Evolutionary conservation across 64 coral and sea anemone species (phyloP).

Genomic region (Astreopora myriophthalma): DNA sequence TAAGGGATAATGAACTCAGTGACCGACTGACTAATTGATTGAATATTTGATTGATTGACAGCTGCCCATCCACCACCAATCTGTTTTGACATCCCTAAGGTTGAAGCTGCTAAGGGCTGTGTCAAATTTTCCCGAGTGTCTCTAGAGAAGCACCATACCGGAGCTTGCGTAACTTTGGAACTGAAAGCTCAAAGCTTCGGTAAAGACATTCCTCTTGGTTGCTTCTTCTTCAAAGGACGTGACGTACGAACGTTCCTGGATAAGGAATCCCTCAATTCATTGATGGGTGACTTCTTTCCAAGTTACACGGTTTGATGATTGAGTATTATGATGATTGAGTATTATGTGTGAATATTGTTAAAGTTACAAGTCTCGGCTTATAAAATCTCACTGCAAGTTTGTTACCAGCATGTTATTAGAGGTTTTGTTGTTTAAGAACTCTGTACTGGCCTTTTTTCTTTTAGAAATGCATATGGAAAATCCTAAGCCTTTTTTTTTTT

Average conservation of each 20-base stretch:
- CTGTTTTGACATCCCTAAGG: slow-evolving; percentile 17
- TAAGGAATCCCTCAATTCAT: background rate
- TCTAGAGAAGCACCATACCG: slow-evolving; percentile 13
- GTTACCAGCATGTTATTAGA: too few species aligned
- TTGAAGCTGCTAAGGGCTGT: background rate
- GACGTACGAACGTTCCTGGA: background rate
- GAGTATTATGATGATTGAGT: too few species aligned
- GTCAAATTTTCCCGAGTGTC: slow-evolving; percentile 40
- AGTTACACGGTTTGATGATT: background rate
- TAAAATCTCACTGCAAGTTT: too few species aligned
- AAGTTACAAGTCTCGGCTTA: too few species aligned
- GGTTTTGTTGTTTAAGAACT: too few species aligned
- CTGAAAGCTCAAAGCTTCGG: background rate
- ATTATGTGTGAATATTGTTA: too few species aligned
- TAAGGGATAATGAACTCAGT: background rate
- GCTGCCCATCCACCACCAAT: slow-evolving; percentile 25
- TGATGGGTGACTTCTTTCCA: background rate
- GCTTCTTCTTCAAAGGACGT: slow-evolving; percentile 28
- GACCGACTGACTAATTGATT: background rate
- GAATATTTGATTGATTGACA: background rate
- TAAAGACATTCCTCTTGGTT: slow-evolving; percentile 30
- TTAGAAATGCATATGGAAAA: too few species aligned
- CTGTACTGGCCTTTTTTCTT: too few species aligned
- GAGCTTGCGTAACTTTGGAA: slow-evolving; percentile 20
- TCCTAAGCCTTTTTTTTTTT: too few species aligned